Evolutionary conservation across 37 sponge, comb jelly and placozoan species (phyloP), one percentile per base, ranked within the genome.

Genomic region (Diacarnus erythraeanus): DNA sequence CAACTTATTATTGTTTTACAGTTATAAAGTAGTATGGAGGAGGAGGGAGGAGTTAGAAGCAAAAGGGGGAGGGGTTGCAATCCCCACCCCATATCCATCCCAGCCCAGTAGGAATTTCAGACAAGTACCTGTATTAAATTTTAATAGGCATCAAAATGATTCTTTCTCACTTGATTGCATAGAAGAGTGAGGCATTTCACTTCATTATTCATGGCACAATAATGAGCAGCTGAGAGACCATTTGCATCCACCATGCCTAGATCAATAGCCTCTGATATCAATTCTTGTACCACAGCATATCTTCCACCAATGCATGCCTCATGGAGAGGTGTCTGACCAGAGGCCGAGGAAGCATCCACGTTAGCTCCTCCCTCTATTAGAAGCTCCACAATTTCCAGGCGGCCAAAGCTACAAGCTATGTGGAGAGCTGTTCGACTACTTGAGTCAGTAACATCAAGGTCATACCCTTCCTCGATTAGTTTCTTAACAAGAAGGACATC

Each of bases 281-380:
- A 69, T 38, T 70, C 42, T 39, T 77, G 66, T 15, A 93, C 4
- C 5, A 93, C 43, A 12, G 81, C 60, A 20, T 70, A 57, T 41
- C 90, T 89, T 2, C 94, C 94, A 12, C 86, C 68, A 27, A 77
- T 82, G 72, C 90, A 89, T 30, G 94, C 94, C 69, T 89, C 94
- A 56, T 89, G 90, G 33, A 93, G 83, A 3, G 94, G 84, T 1
- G 94, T 89, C 64, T 84, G 61, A 1, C 84, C 85, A 0, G 59
- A 38, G 60, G 2, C 34, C 20, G 88, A 84, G 47, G 76, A 38
- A 3, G 74, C 73, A 74, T 87, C 85, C 26, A 79, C 65, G 43
- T 77, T 38, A 6, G 67, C 40, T 1, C 93, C 93, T 36, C 64
- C 41, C 30, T 75, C 60, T 8, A 92, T 23, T 8, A 92, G 76